Evolutionary conservation across 2,113 vertebrate species (phyloP).

Genomic region (Ranitomeya imitator): DNA sequence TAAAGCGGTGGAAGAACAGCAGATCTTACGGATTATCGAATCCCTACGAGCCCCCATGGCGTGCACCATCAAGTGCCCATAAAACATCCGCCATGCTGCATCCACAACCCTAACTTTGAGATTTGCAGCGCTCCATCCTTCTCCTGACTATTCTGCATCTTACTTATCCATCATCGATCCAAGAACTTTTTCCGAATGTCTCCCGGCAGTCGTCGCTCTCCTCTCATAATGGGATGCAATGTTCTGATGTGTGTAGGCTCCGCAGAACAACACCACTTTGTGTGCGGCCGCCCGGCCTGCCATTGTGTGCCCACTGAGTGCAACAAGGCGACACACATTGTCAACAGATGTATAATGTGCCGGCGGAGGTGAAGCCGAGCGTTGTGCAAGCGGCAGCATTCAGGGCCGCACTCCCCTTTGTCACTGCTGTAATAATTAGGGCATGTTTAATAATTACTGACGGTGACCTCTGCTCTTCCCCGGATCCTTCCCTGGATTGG

Average conservation of each 20-base stretch:
- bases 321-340: slow-evolving; percentile 16
- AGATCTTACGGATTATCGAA: no score
- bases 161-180: neutral
- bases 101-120: no score
- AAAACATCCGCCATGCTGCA: no score
- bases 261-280: slow-evolving; percentile 45
- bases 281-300: neutral
- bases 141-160: neutral
- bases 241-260: slow-evolving; percentile 42
- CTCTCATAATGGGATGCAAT: neutral
- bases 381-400: neutral
- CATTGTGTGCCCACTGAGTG: slow-evolving; percentile 8
- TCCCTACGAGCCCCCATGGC: no score
- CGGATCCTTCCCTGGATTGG: neutral
- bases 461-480: slow-evolving; percentile 48
- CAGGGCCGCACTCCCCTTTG: neutral
- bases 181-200: neutral
- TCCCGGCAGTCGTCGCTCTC: neutral
- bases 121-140: neutral
- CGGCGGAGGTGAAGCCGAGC: slow-evolving; percentile 12
- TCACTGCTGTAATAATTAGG: slow-evolving; percentile 27
- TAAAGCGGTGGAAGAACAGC: no score
- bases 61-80: no score
- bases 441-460: slow-evolving; percentile 55
- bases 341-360: slow-evolving; percentile 11